Evolutionary conservation across 2,113 vertebrate genomes (phyloP).

Genomic region (Ariopsis seemanni): DNA sequence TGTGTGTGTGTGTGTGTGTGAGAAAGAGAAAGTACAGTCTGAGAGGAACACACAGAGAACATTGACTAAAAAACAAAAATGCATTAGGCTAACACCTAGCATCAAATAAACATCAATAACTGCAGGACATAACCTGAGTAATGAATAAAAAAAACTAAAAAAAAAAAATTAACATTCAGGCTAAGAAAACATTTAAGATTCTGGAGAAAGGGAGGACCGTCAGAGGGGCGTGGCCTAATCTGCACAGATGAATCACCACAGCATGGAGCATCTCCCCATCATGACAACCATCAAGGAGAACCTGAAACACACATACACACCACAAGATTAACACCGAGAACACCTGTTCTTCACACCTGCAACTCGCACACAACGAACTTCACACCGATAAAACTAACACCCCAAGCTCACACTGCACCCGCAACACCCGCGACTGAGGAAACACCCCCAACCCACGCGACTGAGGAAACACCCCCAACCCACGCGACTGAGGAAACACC

Average conservation of each 20-base stretch:
- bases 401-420: not conserved
- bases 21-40: not conserved
- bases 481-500: too few species aligned
- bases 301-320: constrained; percentile 10
- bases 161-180: not conserved
- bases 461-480: not conserved
- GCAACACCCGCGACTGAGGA: not conserved
- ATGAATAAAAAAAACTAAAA: not conserved
- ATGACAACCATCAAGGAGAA: not conserved
- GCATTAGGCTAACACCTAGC: not conserved
- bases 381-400: not conserved
- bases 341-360: too few species aligned
- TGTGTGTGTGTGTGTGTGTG: not conserved
- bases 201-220: not conserved
- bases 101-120: constrained; percentile 15
- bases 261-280: not conserved
- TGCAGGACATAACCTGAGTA: constrained; percentile 2
- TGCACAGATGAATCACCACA: not conserved
- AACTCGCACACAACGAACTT: not conserved
- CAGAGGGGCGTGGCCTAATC: not conserved
- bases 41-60: not conserved
- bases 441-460: too few species aligned
- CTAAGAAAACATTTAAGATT: not conserved
- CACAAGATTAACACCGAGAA: not conserved
- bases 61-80: not conserved